Evolutionary conservation across 2,888 invertebrate species (phyloP).

Genomic region (Catocala nupta): DNA sequence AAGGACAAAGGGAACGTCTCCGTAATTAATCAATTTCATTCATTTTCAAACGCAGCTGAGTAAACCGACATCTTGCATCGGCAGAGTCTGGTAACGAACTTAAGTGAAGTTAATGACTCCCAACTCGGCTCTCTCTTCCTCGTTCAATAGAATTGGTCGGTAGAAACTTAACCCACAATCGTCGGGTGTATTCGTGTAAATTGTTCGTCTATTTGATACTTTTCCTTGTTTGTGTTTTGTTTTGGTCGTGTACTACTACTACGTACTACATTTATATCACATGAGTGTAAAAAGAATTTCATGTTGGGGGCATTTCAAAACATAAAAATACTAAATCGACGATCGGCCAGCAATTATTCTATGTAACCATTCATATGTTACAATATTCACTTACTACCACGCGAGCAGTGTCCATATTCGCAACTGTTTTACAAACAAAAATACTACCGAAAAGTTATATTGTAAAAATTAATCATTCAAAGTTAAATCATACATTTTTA

Average conservation of each 20-base stretch:
- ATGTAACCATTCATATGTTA: too few species aligned
- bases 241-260: slow-evolving; percentile 43
- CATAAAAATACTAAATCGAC: too few species aligned
- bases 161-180: slow-evolving; percentile 68
- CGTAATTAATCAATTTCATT: slow-evolving; percentile 61
- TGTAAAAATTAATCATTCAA: too few species aligned
- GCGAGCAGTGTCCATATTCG: too few species aligned
- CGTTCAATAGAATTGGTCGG: slow-evolving; percentile 61
- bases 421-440: too few species aligned
- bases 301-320: not conserved
- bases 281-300: slow-evolving; percentile 29
- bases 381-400: too few species aligned
- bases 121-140: slow-evolving; percentile 59
- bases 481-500: not conserved
- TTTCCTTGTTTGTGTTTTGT: slow-evolving; percentile 43
- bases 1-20: slow-evolving; percentile 7
- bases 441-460: too few species aligned
- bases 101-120: slow-evolving; percentile 73
- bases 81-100: slow-evolving; percentile 65
- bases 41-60: slow-evolving; percentile 65
- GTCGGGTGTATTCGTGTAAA: slow-evolving; percentile 59
- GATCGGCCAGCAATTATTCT: too few species aligned
- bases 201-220: slow-evolving; percentile 54
- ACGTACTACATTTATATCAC: too few species aligned
- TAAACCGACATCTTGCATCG: slow-evolving; percentile 54